Conservation (phyloP, 2,797 vertebrate species). For the Yasuhikotakia modesta region DNA sequence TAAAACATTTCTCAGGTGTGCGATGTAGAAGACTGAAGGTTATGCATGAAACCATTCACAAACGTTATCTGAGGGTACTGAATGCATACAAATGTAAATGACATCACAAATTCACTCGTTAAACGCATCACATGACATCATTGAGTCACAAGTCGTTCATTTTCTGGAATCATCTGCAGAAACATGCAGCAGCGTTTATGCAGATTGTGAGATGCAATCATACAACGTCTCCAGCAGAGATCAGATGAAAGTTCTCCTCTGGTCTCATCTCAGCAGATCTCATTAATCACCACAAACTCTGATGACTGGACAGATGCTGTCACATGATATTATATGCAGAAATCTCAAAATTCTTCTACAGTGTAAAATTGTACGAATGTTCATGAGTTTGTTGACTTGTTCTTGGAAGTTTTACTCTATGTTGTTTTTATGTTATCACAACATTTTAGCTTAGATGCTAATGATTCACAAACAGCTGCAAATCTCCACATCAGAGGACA, state of each 20-base stretch:
- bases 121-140: constrained; percentile 30
- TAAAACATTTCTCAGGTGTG: too few relatives aligned
- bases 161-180: too few relatives aligned
- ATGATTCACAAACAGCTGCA: constrained; percentile 24
- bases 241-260: not conserved
- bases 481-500: constrained; percentile 34
- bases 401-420: too few relatives aligned
- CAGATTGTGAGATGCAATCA: constrained; percentile 36
- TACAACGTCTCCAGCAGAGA: constrained; percentile 20
- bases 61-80: not conserved
- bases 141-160: too few relatives aligned
- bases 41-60: not conserved
- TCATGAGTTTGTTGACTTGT: too few relatives aligned
- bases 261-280: constrained; percentile 46
- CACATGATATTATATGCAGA: constrained; percentile 39
- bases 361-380: too few relatives aligned
- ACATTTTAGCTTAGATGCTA: too few relatives aligned
- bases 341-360: too few relatives aligned
- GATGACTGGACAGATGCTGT: constrained; percentile 43
- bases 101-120: not conserved
- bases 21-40: too few relatives aligned
- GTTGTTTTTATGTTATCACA: too few relatives aligned
- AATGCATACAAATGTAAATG: constrained; percentile 4
- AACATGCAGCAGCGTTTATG: constrained; percentile 31
- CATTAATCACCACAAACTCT: constrained; percentile 38